Evolutionary conservation across 2,888 invertebrate species (phyloP), one percentile per base, ranked within the genome.

Genomic region (Vandiemenella viatica): DNA sequence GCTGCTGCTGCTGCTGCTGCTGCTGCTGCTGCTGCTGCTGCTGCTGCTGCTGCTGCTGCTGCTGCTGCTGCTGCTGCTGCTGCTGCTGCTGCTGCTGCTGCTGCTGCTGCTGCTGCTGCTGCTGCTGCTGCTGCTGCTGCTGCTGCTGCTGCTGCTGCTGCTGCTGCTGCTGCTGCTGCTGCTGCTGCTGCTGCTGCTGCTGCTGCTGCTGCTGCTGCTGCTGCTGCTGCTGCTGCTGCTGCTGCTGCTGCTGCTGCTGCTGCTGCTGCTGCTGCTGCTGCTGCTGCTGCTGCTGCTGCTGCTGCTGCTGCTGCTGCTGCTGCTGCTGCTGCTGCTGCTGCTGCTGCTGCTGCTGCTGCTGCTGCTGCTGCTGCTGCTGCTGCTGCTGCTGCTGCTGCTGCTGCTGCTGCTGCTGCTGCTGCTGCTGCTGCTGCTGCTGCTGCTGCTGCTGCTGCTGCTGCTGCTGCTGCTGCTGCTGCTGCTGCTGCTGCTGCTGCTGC

Each of bases 391-490:
- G 43, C 19, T 17, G 19, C 19, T 43, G 16, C 16, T 17, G 17
- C 16, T 43, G 16, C 19, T 40, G 37, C 37, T 40, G 37, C 17
- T 45, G 45, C 37, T 23, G 32, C 17, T 45, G 45, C 23, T 37
- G 45, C 17, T 45, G 45, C 37, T 45, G 45, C n/a, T 45, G 23
- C 37, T 37, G 45, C 17, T 45, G 45, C 37, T 45, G 45, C 17
- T 45, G 45, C 45, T 45, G 45, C 17, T 45, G 45, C 17, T 40
- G 37, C n/a, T 38, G n/a, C 17, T 37, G 37, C 37, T 45, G 45
- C 23, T 45, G 23, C n/a, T 37, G 45, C 37, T 45, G 45, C 17
- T 23, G 71, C 63, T 74, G 74, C 18, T 70, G 66, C 18, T 70
- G 70, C 51, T 63, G 77, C 59, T 59, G 73, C 62, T 68, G n/a